A percentile compares a stretch with the other conserved stretches of the same genome.
Conservation (phyloP, 2,113 vertebrate species). For the Genyomyrus donnyi region DNA sequence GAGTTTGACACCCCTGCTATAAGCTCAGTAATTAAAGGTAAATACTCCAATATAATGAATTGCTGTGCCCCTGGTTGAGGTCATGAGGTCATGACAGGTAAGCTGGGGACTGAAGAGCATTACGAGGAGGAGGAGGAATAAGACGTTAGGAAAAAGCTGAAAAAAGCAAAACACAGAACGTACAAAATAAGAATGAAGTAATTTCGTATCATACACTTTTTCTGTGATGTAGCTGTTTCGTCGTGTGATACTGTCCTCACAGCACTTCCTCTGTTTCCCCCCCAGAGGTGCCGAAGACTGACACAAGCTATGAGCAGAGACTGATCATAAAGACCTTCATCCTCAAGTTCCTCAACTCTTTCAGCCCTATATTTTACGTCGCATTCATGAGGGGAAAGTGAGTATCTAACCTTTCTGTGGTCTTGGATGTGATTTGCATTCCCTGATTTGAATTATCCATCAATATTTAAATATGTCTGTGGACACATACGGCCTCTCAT, state of each 20-base stretch:
- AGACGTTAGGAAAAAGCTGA: neutral
- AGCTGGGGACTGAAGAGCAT: neutral
- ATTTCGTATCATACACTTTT: neutral
- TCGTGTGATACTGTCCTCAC: neutral
- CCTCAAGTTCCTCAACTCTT: conserved; percentile 93
- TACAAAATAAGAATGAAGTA: neutral
- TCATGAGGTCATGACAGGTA: neutral
- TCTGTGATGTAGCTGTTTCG: neutral
- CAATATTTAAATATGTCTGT: neutral
- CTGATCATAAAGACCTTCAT: conserved; percentile 94
- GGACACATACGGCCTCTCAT: neutral
- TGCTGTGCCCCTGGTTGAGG: neutral
- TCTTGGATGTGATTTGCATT: neutral
- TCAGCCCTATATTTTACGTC: conserved; percentile 93
- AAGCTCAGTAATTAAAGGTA: neutral
- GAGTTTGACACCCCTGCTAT: too few relatives aligned
- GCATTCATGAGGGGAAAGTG: conserved; percentile 97
- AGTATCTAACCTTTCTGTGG: conserved; percentile 27
- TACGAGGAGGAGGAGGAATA: neutral
- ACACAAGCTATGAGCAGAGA: conserved; percentile 88
- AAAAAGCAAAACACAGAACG: neutral
- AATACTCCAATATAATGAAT: neutral
- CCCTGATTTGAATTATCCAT: neutral
- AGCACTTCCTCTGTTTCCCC: neutral
- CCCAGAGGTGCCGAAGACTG: conserved; percentile 94